Evolutionary conservation across 2,888 invertebrate genomes (phyloP).

Genomic region (Hanleya hanleyi): DNA sequence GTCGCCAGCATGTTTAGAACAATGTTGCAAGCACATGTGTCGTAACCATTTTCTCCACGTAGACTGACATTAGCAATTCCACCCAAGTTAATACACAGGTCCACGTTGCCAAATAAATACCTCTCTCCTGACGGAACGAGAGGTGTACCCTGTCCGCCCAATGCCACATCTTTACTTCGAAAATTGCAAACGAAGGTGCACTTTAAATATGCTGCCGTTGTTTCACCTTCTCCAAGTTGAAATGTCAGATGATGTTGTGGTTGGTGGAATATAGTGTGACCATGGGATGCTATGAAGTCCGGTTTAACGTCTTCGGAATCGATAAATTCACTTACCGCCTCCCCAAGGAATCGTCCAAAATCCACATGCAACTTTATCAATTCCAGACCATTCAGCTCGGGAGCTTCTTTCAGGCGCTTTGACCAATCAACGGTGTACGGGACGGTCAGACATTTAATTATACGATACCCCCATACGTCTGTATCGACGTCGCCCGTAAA

Average conservation of each 20-base stretch:
- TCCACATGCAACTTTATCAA: conserved; percentile 61
- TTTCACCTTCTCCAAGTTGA: conserved; percentile 68
- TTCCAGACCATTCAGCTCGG: conserved; percentile 48
- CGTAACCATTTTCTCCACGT: conserved; percentile 48
- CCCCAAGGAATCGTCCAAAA: conserved; percentile 63
- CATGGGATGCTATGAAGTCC: conserved; percentile 63
- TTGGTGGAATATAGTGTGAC: conserved; percentile 69
- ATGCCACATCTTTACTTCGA: conserved; percentile 63
- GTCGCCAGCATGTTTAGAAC: conserved; percentile 59
- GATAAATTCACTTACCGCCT: conserved; percentile 48
- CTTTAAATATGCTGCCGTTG: conserved; percentile 51
- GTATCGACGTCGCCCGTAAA: conserved; percentile 59
- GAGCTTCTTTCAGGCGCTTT: conserved; percentile 48
- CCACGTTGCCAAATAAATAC: conserved; percentile 56
- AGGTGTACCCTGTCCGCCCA: conserved; percentile 69
- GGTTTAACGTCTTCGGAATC: conserved; percentile 33
- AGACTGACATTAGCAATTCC: conserved; percentile 66
- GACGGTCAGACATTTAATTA: conserved; percentile 53
- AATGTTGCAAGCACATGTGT: conserved; percentile 67
- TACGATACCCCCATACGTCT: conserved; percentile 63
- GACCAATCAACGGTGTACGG: conserved; percentile 53
- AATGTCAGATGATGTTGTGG: conserved; percentile 62
- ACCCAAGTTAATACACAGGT: conserved; percentile 66
- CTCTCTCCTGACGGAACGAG: conserved; percentile 65
- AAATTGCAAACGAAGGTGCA: conserved; percentile 64